Conservation (phyloP, 1,140 invertebrate species). For the Gonioctena quinquepunctata region DNA sequence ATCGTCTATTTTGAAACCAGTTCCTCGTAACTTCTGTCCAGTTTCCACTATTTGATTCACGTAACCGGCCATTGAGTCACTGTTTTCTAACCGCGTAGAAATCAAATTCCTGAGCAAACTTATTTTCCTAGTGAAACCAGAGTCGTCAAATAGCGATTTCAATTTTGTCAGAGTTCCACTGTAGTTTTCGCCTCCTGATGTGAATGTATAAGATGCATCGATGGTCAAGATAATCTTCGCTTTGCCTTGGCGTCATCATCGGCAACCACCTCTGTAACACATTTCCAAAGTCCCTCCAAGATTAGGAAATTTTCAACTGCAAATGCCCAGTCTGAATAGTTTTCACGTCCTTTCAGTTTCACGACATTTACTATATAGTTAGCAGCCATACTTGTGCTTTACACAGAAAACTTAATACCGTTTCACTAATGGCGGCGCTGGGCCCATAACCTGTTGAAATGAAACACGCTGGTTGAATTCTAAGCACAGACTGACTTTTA, state of each 20-base stretch:
- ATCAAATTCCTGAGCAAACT: neutral
- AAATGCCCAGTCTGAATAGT: conserved; percentile 31
- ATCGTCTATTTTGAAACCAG: conserved; percentile 23
- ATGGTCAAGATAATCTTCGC: neutral
- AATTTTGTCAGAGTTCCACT: conserved; percentile 6
- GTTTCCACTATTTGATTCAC: conserved; percentile 20
- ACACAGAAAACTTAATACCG: too few relatives aligned
- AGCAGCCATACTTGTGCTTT: too few relatives aligned
- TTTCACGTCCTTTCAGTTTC: conserved; percentile 30
- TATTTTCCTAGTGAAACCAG: conserved; percentile 9
- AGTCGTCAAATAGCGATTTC: conserved; percentile 11
- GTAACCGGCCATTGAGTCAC: conserved; percentile 20
- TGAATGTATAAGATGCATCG: conserved; percentile 2
- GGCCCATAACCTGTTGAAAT: too few relatives aligned
- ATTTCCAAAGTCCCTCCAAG: conserved; percentile 27
- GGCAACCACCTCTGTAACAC: conserved; percentile 3
- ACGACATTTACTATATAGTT: conserved; percentile 23
- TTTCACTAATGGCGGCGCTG: too few relatives aligned
- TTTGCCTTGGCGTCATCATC: neutral
- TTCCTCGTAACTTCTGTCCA: conserved; percentile 23
- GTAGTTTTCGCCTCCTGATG: neutral
- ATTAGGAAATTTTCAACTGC: conserved; percentile 30
- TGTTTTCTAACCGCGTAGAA: conserved; percentile 22
- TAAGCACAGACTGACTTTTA: too few relatives aligned
- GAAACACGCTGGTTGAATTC: too few relatives aligned